Evolutionary conservation across 2,888 invertebrate species (phyloP).

Genomic region (Tetropium fuscum): DNA sequence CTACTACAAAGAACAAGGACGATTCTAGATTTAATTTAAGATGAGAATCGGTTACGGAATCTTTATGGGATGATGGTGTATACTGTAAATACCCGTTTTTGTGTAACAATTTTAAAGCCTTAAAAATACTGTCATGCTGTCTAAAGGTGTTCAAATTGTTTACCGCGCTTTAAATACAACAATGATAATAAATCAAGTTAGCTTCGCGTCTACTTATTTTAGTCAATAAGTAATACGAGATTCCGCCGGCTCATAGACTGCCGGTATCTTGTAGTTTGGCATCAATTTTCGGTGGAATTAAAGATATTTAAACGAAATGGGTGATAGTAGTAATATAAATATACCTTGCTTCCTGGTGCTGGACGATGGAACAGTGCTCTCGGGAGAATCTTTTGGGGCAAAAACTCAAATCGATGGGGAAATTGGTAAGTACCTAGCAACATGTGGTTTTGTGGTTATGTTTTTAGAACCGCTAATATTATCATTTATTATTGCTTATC

Average conservation of each 20-base stretch:
- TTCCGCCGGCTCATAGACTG: slow-evolving; percentile 4
- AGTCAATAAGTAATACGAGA: slow-evolving; percentile 13
- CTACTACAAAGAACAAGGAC: too few relatives aligned
- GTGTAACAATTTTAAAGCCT: too few relatives aligned
- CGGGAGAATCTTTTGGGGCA: slow-evolving; percentile 89
- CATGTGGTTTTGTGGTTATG: slow-evolving; percentile 48
- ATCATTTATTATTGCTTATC: too few relatives aligned
- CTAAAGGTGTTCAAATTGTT: too few relatives aligned
- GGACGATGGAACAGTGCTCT: slow-evolving; percentile 84
- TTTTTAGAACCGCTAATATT: slow-evolving; percentile 29
- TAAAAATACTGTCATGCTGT: too few relatives aligned
- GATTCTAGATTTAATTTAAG: too few relatives aligned
- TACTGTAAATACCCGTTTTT: too few relatives aligned
- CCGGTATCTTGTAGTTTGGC: slow-evolving; percentile 10
- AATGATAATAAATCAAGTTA: slow-evolving; percentile 5
- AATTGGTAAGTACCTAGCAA: slow-evolving; percentile 84
- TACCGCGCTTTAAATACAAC: too few relatives aligned
- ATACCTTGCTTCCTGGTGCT: slow-evolving; percentile 73
- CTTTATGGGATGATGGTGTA: too few relatives aligned
- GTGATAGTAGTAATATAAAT: slow-evolving; percentile 20
- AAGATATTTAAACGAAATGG: slow-evolving; percentile 24
- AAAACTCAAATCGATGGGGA: slow-evolving; percentile 83
- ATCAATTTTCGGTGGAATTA: neutral
- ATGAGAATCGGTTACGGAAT: too few relatives aligned
- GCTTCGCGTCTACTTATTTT: slow-evolving; percentile 2